A percentile compares a stretch with the other conserved stretches of the same genome.
Evolutionary conservation across 1,140 invertebrate genomes (phyloP).

Genomic region (Solenopsis fugax): DNA sequence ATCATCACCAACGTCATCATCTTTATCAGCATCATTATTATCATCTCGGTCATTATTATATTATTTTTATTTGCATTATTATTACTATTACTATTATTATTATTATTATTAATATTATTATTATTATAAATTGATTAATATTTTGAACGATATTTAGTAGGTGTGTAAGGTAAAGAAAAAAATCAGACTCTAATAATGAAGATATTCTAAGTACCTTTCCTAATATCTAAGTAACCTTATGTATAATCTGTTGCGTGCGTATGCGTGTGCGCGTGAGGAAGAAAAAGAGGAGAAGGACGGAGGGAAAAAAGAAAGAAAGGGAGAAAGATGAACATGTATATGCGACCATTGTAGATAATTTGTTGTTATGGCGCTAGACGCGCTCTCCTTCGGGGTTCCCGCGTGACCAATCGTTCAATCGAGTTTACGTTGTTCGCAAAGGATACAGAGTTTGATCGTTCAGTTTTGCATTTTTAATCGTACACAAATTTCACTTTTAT

Average conservation of each 20-base stretch:
- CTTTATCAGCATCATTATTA: constrained; percentile 67
- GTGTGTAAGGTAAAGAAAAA: constrained; percentile 81
- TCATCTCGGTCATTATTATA: constrained; percentile 54
- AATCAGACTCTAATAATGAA: constrained; percentile 79
- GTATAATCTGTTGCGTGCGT: constrained; percentile 38
- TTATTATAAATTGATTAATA: constrained; percentile 77
- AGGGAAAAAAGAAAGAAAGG: constrained; percentile 19
- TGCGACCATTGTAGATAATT: constrained; percentile 80
- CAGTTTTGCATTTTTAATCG: constrained; percentile 30
- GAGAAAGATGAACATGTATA: constrained; percentile 59
- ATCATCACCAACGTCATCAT: constrained; percentile 39
- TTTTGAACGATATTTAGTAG: constrained; percentile 82
- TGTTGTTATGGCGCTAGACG: constrained; percentile 79
- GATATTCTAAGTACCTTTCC: constrained; percentile 84
- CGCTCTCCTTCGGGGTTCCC: constrained; percentile 61
- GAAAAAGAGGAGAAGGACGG: constrained; percentile 2
- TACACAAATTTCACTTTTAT: constrained; percentile 30
- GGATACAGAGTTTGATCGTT: constrained; percentile 6
- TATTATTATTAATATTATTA: constrained; percentile 61
- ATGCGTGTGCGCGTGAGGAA: constrained; percentile 22
- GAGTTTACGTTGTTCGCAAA: constrained; percentile 19
- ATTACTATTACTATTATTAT: constrained; percentile 40
- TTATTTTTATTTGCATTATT: constrained; percentile 56
- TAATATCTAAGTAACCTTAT: constrained; percentile 66
- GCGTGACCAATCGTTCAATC: constrained; percentile 33